Evolutionary conservation across 2,113 vertebrate genomes (phyloP).

Genomic region (Bombycilla garrulus): DNA sequence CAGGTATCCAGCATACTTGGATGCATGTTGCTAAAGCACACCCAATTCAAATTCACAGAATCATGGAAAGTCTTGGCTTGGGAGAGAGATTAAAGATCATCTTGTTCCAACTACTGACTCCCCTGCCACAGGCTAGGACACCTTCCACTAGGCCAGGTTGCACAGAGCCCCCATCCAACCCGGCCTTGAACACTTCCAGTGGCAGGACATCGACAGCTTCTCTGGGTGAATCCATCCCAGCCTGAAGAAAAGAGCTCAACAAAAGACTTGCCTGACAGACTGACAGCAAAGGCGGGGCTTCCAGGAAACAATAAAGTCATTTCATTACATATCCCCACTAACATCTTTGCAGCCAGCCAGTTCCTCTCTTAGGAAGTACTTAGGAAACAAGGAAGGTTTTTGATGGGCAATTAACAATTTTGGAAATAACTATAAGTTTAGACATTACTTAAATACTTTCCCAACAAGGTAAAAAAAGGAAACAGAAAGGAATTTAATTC

Average conservation of each 20-base stretch:
- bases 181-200: not conserved
- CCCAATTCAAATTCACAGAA: not conserved
- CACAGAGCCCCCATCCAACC: not conserved
- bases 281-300: not conserved
- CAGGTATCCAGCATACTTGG: not conserved
- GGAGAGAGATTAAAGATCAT: not conserved
- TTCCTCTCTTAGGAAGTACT: not conserved
- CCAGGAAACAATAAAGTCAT: not conserved
- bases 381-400: not conserved
- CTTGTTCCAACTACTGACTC: not conserved
- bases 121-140: not conserved
- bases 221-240: not conserved
- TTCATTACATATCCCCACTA: not conserved
- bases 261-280: not conserved
- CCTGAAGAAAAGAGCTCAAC: not conserved
- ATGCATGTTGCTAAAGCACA: not conserved
- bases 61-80: not conserved
- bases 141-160: too few relatives aligned
- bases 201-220: rapidly evolving
- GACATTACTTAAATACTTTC: not conserved
- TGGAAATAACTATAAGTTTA: not conserved
- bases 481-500: not conserved
- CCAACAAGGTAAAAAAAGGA: not conserved
- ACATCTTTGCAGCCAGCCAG: not conserved
- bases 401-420: not conserved